Evolutionary conservation across 2,797 vertebrate genomes (phyloP), one percentile per base, ranked within the genome.

Genomic region (Rhinichthys osculus): DNA sequence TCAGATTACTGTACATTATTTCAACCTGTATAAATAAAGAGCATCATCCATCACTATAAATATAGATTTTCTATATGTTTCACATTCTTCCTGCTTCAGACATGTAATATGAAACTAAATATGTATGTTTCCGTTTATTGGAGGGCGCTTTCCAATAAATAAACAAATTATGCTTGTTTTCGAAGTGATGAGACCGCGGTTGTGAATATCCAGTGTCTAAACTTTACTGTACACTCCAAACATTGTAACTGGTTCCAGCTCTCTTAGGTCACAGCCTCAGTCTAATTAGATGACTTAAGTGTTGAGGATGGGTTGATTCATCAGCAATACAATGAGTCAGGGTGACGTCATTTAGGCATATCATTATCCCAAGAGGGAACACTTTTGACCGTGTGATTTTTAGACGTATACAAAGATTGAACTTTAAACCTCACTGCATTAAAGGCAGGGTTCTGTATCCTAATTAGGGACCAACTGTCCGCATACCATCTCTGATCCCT

Each of bases 401-500:
- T 21, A 19, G 7, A 33, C 10, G 23, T n/a, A 59, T 42, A 27
- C 57, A 44, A 44, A 64, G n/a, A 42, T 74, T 44, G 27, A 47
- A n/a, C 21, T 19, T 50, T 47, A 42, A 62, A 54, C 16, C 59
- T 74, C 23, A 62, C 42, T 47, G 27, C 40, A 38, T 74, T 50
- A 38, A 44, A 64, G 13, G 5, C 38, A 44, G 30, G 69, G 38
- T 50, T 27, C 5, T 30, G n/a, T 44, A 19, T 42, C 3, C 21
- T 62, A 23, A 73, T 73, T 62, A 44, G 27, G 27, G 81, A 54
- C 42, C 81, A 76, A 66, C 40, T 47, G 42, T 17, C 42, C 64
- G 69, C 13, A 4, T 83, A 74, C 70, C 81, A 64, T 74, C 81
- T 74, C 70, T 84, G 87, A 91, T 88, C 90, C 81, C 83, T 90